Base-by-base conservation (phyloP, 2,888 invertebrate genomes). In the Pollenia amentaria region DNA sequence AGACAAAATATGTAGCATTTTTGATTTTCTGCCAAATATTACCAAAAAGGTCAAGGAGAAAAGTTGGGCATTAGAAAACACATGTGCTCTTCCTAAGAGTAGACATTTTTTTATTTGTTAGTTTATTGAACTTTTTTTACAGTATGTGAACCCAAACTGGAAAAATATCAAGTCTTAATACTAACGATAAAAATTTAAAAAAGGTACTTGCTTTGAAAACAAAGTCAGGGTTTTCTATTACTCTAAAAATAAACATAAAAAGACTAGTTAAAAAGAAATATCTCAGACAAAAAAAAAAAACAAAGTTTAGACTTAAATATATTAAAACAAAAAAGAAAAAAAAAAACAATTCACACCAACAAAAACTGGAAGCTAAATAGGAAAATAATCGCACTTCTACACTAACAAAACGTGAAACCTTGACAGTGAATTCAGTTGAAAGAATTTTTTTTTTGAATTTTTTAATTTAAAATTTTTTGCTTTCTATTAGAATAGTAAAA, bases 71-170 rank as follows among this genome's bases (percentile, higher is more conserved):
- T 29, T 29, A 29, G 6, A 29, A 29, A 6, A 55, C 21, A 12
- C 11, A 21, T 55, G n/a, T 18, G 51, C 10, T 16, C 21, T 21
- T 55, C 4, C 3, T 21, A 62, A 62, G 12, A 16, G 11, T 2
- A 29, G n/a, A 10, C 1, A 38, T 60, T 60, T n/a, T n/a, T 60
- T 12, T 11, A 57, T 16, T 42, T 11, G 3, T 38, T 9, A 55
- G 70, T 70, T 70, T 70, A 40, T 55, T 70, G 55, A 55, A 55
- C 53, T 70, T 53, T 40, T 12, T 69, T 69, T 38, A 70, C 14
- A 44, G 42, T 55, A 70, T 70, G 18, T 55, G 42, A 70, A 29
- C 14, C 21, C 70, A 55, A 55, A 70, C 42, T 40, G 12, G 55
- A 70, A 67, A n/a, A 29, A 29, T 29, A 29, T 2, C 29, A 29